Percentiles rank a stretch among this genome's conserved stretches.
Evolutionary conservation across 2,888 invertebrate genomes (phyloP).

Genomic region (Lapara coniferarum): DNA sequence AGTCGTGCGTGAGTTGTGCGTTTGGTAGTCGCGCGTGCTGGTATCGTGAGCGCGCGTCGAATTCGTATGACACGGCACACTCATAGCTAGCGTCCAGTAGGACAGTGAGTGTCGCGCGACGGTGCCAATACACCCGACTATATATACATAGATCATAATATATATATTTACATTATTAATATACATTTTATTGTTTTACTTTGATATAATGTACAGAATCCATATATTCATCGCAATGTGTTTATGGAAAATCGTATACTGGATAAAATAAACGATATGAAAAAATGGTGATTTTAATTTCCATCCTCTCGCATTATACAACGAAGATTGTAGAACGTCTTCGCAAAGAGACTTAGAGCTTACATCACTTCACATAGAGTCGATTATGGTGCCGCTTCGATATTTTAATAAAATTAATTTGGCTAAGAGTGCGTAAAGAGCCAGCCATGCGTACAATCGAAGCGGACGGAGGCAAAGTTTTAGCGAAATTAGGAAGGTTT

Average conservation of each 20-base stretch:
- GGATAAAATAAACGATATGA: conserved; percentile 65
- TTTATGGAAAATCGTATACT: conserved; percentile 76
- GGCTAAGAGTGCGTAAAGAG: conserved; percentile 53
- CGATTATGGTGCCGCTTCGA: conserved; percentile 33
- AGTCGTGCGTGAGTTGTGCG: neutral
- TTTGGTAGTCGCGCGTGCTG: conserved; percentile 2
- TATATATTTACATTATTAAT: conserved; percentile 77
- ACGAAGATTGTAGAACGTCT: conserved; percentile 38
- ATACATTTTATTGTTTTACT: conserved; percentile 75
- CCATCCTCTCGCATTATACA: conserved; percentile 37
- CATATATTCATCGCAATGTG: conserved; percentile 75
- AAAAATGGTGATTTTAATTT: conserved; percentile 34
- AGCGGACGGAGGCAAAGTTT: conserved; percentile 33
- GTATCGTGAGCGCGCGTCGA: neutral
- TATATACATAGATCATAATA: conserved; percentile 58
- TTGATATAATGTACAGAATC: conserved; percentile 79
- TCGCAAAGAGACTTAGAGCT: conserved; percentile 29
- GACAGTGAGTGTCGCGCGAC: conserved; percentile 62
- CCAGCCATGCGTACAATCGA: conserved; percentile 54
- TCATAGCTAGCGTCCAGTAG: conserved; percentile 65
- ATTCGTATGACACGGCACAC: neutral
- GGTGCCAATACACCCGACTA: conserved; percentile 67
- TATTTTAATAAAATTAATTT: conserved; percentile 64
- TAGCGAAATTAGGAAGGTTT: conserved; percentile 37
- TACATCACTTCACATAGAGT: conserved; percentile 32